Evolutionary conservation across 2,797 vertebrate genomes (phyloP).

Genomic region (Heteromormyrus szaboi): DNA sequence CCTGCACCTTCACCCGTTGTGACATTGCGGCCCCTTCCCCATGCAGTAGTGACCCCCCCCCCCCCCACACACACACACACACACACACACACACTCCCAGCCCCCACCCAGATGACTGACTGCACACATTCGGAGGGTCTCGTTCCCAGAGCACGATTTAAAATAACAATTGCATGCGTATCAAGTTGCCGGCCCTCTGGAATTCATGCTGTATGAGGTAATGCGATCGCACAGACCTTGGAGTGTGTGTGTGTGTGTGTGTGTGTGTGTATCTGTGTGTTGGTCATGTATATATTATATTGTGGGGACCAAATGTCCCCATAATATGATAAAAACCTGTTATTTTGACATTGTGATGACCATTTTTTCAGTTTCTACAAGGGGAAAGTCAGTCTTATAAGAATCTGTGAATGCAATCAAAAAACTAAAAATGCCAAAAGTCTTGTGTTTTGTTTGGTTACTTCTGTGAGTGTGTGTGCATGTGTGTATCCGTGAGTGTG

Average conservation of each 20-base stretch:
- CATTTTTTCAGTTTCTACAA: background rate
- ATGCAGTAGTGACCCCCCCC: conserved; percentile 16
- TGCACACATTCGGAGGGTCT: conserved; percentile 49
- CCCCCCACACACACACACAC: background rate
- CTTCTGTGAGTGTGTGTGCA: background rate
- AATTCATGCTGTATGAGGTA: conserved; percentile 68
- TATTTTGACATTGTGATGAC: background rate
- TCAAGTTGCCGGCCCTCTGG: conserved; percentile 61
- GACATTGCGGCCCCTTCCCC: background rate
- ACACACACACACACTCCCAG: background rate
- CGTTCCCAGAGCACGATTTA: conserved; percentile 67
- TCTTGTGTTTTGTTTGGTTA: background rate
- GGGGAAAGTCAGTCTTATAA: background rate
- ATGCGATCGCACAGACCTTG: conserved; percentile 56
- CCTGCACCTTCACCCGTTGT: background rate
- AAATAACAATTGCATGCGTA: conserved; percentile 71
- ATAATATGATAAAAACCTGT: background rate
- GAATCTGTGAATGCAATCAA: background rate
- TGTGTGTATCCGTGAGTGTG: background rate
- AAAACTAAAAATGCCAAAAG: background rate
- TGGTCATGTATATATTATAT: background rate
- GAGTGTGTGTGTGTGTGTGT: conserved; percentile 26
- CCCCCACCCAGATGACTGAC: conserved; percentile 45
- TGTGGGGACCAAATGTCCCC: background rate
- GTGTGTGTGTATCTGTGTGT: background rate